These are phyloP conservation scores for Drosophila engyochracea DNA, from an alignment of 2,888 invertebrate genomes.

Conservation along the genomic window DNA sequence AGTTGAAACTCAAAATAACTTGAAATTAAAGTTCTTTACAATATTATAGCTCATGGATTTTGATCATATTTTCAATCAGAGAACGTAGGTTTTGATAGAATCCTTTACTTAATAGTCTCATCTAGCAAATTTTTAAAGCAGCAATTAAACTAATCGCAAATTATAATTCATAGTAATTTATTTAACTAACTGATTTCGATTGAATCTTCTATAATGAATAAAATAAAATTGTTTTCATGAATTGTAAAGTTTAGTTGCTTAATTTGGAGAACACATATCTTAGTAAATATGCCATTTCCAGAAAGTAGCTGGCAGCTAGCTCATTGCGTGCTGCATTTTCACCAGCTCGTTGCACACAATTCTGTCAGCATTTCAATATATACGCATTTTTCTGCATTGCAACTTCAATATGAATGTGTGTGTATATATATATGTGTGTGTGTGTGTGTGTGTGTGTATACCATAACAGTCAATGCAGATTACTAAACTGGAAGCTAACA, in stretches of 20 bases:
- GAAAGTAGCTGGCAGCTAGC: slow-evolving; percentile 49
- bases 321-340: slow-evolving; percentile 11
- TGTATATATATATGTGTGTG: slow-evolving; percentile 11
- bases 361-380: slow-evolving; percentile 35
- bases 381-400: slow-evolving; percentile 62
- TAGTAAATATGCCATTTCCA: slow-evolving; percentile 21
- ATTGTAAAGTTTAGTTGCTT: slow-evolving; percentile 44
- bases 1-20: no score
- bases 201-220: not conserved
- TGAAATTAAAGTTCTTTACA: not conserved
- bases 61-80: not conserved
- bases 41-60: not conserved
- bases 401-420: slow-evolving; percentile 26
- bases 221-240: slow-evolving; percentile 37
- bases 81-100: not conserved
- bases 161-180: not conserved
- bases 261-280: slow-evolving; percentile 27
- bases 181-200: not conserved
- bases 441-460: slow-evolving; percentile 15
- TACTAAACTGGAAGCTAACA: slow-evolving; percentile 76
- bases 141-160: not conserved
- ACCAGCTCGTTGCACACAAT: slow-evolving; percentile 21
- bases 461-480: slow-evolving; percentile 57
- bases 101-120: not conserved
- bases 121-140: not conserved